Evolutionary conservation across 2,113 vertebrate species (phyloP).

Genomic region (pig (Sus scrofa)): DNA sequence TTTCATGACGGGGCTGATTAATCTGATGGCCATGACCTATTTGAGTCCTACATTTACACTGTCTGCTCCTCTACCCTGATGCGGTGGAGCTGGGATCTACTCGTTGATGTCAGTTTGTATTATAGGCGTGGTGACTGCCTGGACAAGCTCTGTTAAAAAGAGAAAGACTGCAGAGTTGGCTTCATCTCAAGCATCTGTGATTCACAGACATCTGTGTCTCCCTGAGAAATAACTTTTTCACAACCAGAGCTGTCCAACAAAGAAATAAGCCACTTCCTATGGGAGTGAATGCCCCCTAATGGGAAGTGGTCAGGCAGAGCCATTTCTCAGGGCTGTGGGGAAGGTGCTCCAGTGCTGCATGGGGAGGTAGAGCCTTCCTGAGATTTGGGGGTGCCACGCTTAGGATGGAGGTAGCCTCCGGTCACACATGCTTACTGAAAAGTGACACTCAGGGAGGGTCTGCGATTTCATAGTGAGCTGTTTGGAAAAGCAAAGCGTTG

Average conservation of each 20-base stretch:
- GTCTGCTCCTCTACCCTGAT: background rate
- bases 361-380: background rate
- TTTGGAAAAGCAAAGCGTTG: background rate
- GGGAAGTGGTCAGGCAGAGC: background rate
- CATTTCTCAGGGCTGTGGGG: background rate
- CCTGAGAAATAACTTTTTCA: constrained; percentile 59
- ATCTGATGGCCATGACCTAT: background rate
- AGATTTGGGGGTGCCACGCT: background rate
- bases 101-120: background rate
- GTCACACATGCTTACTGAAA: background rate
- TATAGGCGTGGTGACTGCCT: background rate
- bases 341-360: background rate
- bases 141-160: constrained; percentile 29
- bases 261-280: constrained; percentile 36
- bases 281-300: background rate
- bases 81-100: background rate
- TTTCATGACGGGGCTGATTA: background rate
- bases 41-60: background rate
- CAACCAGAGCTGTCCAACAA: background rate
- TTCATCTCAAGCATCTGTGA: constrained; percentile 46
- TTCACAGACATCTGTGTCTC: constrained; percentile 68
- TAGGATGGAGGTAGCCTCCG: background rate
- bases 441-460: background rate
- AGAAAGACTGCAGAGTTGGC: constrained; percentile 43
- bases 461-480: background rate